A percentile compares a stretch with the other conserved stretches of the same genome.
phyloP scores from a whole-genome alignment of 92 coral and sea anemone species.

The Anthopleura xanthogrammica region DNA sequence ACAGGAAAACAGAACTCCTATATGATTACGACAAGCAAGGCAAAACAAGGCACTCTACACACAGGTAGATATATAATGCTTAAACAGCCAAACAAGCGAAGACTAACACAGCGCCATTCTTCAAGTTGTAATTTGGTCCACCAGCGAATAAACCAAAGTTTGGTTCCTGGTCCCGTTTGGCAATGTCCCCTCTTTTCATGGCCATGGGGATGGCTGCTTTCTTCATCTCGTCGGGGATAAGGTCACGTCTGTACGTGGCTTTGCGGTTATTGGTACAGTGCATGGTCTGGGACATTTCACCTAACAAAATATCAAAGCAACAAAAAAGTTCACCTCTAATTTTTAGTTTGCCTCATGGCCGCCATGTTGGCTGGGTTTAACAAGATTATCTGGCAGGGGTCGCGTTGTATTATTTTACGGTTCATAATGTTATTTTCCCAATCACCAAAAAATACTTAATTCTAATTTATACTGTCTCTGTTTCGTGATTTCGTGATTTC shows the following conservation, averaged over 20 bases:
- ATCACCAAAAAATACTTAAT: too few species aligned
- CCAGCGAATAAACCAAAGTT: constrained; percentile 70
- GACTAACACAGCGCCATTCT: constrained; percentile 75
- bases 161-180: constrained; percentile 57
- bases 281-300: constrained; percentile 58
- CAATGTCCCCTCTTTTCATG: constrained; percentile 66
- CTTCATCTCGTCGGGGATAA: constrained; percentile 78
- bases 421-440: too few species aligned
- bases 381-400: background rate
- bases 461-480: too few species aligned
- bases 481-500: too few species aligned
- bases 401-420: background rate
- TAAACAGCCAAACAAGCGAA: constrained; percentile 54
- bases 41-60: background rate
- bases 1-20: too few species aligned
- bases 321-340: background rate
- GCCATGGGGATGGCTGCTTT: constrained; percentile 79
- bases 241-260: constrained; percentile 77
- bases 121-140: constrained; percentile 55
- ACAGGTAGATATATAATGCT: background rate
- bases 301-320: constrained; percentile 11
- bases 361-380: background rate
- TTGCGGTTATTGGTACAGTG: constrained; percentile 75
- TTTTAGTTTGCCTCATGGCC: background rate
- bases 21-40: background rate